Evolutionary conservation across 2,797 vertebrate genomes (phyloP).

Genomic region (Emys orbicularis): DNA sequence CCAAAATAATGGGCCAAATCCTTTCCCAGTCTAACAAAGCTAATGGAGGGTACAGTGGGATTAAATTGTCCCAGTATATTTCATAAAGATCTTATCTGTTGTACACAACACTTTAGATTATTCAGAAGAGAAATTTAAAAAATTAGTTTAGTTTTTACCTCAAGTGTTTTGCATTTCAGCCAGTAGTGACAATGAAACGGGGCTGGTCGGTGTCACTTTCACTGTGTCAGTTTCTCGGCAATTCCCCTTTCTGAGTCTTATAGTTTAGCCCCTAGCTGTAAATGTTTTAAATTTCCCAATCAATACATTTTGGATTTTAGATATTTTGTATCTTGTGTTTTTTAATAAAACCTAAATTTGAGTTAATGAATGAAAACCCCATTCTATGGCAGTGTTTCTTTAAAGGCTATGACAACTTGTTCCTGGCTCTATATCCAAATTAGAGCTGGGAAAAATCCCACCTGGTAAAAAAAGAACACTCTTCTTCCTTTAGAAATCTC

Average conservation of each 20-base stretch:
- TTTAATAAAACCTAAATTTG: neutral
- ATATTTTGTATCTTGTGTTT: neutral
- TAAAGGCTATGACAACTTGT: neutral
- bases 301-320: neutral
- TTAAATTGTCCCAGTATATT: neutral
- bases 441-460: neutral
- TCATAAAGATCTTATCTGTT: neutral
- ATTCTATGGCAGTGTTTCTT: neutral
- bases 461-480: neutral
- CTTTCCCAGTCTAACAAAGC: neutral
- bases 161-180: neutral
- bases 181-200: neutral
- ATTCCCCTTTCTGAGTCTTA: neutral
- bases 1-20: neutral
- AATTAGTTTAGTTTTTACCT: neutral
- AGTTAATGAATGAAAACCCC: neutral
- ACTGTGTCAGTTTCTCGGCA: fast-evolving
- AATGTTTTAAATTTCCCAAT: neutral
- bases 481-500: neutral
- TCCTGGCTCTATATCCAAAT: neutral
- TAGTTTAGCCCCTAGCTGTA: neutral
- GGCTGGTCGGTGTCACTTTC: neutral
- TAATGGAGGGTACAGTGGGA: neutral
- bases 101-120: neutral
- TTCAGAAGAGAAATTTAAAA: neutral